Evolutionary conservation across 2,797 vertebrate species (phyloP), one percentile per base, ranked within the genome.

Genomic region (Acrossocheilus fasciatus): DNA sequence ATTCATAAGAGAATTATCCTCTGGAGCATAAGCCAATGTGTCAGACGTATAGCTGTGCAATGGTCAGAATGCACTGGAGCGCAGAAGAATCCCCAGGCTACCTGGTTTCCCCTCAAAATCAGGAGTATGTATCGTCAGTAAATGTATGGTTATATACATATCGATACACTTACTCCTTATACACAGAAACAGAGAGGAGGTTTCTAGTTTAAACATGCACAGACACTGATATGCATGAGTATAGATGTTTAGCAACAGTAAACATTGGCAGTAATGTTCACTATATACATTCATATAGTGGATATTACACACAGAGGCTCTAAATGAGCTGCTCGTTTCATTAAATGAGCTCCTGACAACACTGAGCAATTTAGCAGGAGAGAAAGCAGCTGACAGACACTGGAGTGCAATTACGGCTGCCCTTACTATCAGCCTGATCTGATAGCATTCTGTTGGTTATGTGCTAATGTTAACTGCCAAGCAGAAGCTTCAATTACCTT

Each of bases 1-100:
- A 92, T 90, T 81, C 66, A 92, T 85, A 34, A 41, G 15, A 75
- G 80, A 86, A 85, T 81, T 85, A 81, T 87, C 57, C 82, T 69
- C 47, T 81, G 82, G 57, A 59, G 68, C 78, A 57, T 85, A 77
- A 88, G 83, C 75, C 83, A 76, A 77, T 81, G 43, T 64, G 57
- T 81, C 81, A 86, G 81, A 87, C 47, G 57, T 89, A 76, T 54
- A 85, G 62, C 62, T 77, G 82, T 43, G 83, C 73, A 74, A 64
- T 52, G 57, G 62, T 87, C 47, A 36, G 62, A 47, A 72, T 30
- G 77, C 75, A 83, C 66, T 76, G 78, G 69, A 69, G 86, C 74
- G 9, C 68, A 81, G 57, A 86, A 54, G 73, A 66, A 39, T 84
- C 12, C 15, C 64, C 7, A 15, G 45, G 79, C 76, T 77, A 14